Evolutionary conservation across 2,888 invertebrate species (phyloP).

Genomic region (Erebia epiphron): DNA sequence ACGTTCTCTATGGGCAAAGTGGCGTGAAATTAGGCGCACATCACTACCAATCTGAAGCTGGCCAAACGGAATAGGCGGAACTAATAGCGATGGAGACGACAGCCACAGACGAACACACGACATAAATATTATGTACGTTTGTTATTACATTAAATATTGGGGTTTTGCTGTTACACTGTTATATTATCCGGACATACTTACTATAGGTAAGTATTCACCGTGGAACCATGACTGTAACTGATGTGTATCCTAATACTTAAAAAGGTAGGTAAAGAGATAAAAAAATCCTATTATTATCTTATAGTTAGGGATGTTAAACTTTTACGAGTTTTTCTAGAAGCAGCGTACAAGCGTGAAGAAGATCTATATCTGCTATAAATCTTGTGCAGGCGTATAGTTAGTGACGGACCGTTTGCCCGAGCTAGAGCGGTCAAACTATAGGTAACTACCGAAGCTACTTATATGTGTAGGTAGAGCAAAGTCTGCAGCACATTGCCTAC

Average conservation of each 20-base stretch:
- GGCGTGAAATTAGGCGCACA: slow-evolving; percentile 19
- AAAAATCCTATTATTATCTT: too few species aligned
- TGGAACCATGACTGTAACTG: too few species aligned
- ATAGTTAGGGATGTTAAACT: too few species aligned
- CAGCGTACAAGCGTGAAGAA: too few species aligned
- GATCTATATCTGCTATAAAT: background rate
- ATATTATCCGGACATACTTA: too few species aligned
- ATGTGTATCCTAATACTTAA: too few species aligned
- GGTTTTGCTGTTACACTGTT: background rate
- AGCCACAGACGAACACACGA: slow-evolving; percentile 2
- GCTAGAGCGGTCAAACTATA: background rate
- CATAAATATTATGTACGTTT: background rate
- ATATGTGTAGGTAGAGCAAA: background rate
- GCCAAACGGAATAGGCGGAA: slow-evolving; percentile 22
- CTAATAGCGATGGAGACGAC: slow-evolving; percentile 16
- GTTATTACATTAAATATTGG: background rate
- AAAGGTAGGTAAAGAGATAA: too few species aligned
- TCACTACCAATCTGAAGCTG: slow-evolving; percentile 16
- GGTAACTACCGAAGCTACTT: too few species aligned
- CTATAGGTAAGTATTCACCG: too few species aligned
- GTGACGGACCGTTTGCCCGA: background rate
- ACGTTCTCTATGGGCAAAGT: slow-evolving; percentile 12
- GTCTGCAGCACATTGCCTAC: background rate
- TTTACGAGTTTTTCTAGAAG: too few species aligned
- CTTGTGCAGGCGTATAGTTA: background rate